These are phyloP conservation scores for Eupeodes latifasciatus DNA, from an alignment of 2,888 invertebrate genomes.

Conservation along the genomic window DNA sequence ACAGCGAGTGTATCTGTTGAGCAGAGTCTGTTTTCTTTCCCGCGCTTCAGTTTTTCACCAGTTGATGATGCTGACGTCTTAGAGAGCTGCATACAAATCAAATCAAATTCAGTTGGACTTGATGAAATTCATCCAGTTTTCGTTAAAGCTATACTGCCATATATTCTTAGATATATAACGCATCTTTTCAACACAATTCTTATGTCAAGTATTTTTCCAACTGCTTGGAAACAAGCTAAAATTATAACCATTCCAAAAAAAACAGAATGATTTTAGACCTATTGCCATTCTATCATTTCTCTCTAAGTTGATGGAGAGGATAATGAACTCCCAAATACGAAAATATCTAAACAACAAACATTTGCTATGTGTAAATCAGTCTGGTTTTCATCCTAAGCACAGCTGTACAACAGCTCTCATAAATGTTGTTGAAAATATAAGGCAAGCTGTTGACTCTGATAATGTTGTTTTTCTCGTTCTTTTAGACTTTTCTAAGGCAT, in stretches of 20 bases:
- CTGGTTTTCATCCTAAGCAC: too few relatives aligned
- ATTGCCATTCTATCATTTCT: conserved; percentile 28
- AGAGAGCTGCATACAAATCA: conserved; percentile 6
- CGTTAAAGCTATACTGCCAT: not conserved
- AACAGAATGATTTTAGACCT: not conserved
- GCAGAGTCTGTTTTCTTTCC: not conserved
- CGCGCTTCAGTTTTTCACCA: conserved; percentile 2
- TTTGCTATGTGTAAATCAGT: not conserved
- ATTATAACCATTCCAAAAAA: conserved; percentile 17
- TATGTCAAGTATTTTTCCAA: conserved; percentile 13
- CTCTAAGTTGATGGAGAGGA: not conserved
- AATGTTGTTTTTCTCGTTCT: too few relatives aligned
- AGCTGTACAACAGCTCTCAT: too few relatives aligned
- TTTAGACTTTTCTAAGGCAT: too few relatives aligned
- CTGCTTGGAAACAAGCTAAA: not conserved
- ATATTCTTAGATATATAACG: not conserved
- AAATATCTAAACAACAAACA: not conserved
- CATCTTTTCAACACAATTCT: conserved; percentile 6
- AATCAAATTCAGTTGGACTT: conserved; percentile 7
- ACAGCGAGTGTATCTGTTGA: not conserved
- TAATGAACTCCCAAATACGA: not conserved
- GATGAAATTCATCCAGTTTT: conserved; percentile 1
- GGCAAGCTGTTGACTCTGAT: too few relatives aligned
- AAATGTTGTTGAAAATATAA: too few relatives aligned
- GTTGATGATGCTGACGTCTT: not conserved